A percentile compares a stretch with the other conserved stretches of the same genome.
These are phyloP conservation scores for Embiotoca jacksoni DNA, from an alignment of 2,113 vertebrate species.

Conservation along the genomic window DNA sequence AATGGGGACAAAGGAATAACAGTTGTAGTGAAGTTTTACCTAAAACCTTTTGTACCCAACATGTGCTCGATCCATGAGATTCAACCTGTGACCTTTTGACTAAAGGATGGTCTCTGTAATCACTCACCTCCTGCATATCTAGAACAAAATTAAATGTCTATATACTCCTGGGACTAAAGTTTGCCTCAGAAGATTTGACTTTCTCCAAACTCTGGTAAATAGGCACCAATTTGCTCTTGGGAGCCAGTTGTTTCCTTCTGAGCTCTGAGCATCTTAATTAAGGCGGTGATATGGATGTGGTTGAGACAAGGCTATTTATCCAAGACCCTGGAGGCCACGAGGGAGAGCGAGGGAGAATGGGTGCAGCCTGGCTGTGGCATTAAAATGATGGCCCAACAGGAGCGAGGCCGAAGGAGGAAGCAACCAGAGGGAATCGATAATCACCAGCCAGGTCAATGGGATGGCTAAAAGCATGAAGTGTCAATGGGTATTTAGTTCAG, in stretches of 20 bases:
- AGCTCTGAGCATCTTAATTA: conserved; percentile 78
- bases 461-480: conserved; percentile 78
- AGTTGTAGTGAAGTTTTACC: neutral
- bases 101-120: conserved; percentile 15
- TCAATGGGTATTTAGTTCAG: conserved; percentile 81
- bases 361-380: conserved; percentile 57
- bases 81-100: conserved; percentile 18
- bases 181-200: conserved; percentile 32
- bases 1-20: neutral
- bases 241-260: conserved; percentile 54
- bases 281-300: conserved; percentile 77
- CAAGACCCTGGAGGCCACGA: conserved; percentile 65
- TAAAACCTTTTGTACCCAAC: neutral
- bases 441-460: conserved; percentile 78
- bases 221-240: conserved; percentile 43
- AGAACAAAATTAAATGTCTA: conserved; percentile 33
- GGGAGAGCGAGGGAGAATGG: conserved; percentile 56
- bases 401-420: conserved; percentile 47
- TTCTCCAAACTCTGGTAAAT: conserved; percentile 39
- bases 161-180: conserved; percentile 30
- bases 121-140: neutral
- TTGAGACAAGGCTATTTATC: conserved; percentile 80
- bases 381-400: conserved; percentile 58
- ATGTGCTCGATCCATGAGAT: conserved; percentile 8
- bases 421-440: conserved; percentile 76